Percentiles rank a stretch among this genome's conserved stretches.
Conservation (phyloP, 2,797 vertebrate genomes). For the Poeciliopsis gracilis region DNA sequence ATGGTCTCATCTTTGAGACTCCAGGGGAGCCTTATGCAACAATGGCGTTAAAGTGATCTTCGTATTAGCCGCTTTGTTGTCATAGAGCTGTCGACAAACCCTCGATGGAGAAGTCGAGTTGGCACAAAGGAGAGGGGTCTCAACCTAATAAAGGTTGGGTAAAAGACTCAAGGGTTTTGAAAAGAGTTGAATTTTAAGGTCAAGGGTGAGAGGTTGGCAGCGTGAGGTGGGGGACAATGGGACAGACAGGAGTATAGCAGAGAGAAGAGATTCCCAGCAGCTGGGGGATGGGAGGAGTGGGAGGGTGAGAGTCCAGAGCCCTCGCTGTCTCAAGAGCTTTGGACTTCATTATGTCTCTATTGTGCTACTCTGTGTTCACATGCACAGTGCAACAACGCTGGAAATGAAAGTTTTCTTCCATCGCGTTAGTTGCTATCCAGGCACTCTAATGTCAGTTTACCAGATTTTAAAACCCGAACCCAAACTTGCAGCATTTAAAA, state of each 20-base stretch:
- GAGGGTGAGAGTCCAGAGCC: not conserved
- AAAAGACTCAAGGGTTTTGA: conserved; percentile 28
- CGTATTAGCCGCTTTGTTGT: conserved; percentile 65
- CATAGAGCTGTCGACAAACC: conserved; percentile 61
- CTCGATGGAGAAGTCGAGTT: conserved; percentile 41
- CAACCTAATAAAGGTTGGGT: conserved; percentile 45
- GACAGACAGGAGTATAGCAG: conserved; percentile 35
- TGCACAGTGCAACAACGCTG: conserved; percentile 48
- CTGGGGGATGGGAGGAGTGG: conserved; percentile 35
- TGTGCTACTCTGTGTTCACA: conserved; percentile 51
- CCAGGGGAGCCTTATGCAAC: conserved; percentile 36
- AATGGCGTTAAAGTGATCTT: conserved; percentile 67
- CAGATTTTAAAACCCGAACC: not conserved
- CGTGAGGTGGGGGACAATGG: conserved; percentile 66
- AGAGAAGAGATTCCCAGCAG: conserved; percentile 70
- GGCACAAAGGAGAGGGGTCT: conserved; percentile 41
- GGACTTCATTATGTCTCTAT: conserved; percentile 69
- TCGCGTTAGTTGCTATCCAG: conserved; percentile 34
- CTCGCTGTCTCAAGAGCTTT: conserved; percentile 55
- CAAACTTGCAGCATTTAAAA: not conserved
- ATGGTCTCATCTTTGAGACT: conserved; percentile 40
- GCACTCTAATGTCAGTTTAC: not conserved
- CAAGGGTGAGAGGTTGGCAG: conserved; percentile 77
- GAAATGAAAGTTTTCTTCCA: conserved; percentile 39
- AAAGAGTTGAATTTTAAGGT: conserved; percentile 68